Evolutionary conservation across 2,113 vertebrate genomes (phyloP).

Genomic region (Dipodomys spectabilis): DNA sequence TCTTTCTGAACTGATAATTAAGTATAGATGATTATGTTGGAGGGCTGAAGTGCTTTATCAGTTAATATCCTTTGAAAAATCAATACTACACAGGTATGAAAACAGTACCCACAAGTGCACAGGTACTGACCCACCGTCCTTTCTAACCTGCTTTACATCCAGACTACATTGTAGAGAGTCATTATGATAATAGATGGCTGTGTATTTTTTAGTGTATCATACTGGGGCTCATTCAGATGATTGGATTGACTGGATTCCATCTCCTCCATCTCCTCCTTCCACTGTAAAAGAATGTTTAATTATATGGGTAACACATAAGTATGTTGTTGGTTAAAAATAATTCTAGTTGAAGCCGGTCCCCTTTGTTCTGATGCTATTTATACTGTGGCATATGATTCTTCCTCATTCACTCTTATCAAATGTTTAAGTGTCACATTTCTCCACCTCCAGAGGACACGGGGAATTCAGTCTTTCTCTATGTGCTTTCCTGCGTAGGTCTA

Average conservation of each 20-base stretch:
- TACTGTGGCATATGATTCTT: not conserved
- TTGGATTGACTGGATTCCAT: not conserved
- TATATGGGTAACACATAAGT: not conserved
- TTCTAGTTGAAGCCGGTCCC: not conserved
- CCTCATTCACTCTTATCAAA: constrained; percentile 36
- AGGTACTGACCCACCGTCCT: not conserved
- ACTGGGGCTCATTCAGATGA: not conserved
- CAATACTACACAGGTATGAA: not conserved
- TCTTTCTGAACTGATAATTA: constrained; percentile 13
- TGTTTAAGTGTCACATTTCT: not conserved
- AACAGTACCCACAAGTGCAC: not conserved
- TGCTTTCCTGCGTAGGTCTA: not conserved
- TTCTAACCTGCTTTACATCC: not conserved
- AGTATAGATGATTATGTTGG: not conserved
- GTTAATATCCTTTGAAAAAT: not conserved
- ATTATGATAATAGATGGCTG: not conserved
- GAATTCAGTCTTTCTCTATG: not conserved
- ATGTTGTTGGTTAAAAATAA: not conserved
- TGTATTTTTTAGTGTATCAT: not conserved
- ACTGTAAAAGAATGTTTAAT: not conserved
- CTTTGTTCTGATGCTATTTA: constrained; percentile 44
- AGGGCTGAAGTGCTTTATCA: not conserved
- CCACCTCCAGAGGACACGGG: not conserved
- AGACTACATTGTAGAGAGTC: not conserved
- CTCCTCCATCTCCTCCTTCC: not conserved